phyloP scores from a whole-genome alignment of 2,797 vertebrate genomes.

The Meriones psammophilus region DNA sequence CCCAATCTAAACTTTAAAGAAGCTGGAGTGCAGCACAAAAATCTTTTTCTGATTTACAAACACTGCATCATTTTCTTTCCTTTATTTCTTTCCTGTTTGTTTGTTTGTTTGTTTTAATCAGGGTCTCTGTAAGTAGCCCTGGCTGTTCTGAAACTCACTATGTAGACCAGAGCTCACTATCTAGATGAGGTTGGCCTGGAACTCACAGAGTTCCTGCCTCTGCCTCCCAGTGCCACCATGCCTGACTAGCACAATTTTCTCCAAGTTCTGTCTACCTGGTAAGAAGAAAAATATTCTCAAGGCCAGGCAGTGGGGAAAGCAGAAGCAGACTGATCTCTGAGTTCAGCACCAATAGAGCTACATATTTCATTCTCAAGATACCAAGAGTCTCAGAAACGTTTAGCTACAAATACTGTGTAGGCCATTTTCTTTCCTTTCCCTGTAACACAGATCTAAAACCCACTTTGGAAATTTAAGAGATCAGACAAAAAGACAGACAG shows the following conservation, averaged over 20 bases:
- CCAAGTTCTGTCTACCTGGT: background rate
- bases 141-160: background rate
- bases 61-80: background rate
- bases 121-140: background rate
- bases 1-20: background rate
- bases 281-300: background rate
- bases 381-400: background rate
- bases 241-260: background rate
- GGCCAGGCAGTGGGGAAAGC: background rate
- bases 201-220: background rate
- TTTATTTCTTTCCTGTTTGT: background rate
- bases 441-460: constrained; percentile 23
- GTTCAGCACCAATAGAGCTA: background rate
- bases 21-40: background rate
- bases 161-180: background rate
- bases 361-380: background rate
- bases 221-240: background rate
- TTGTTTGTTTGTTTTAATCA: background rate
- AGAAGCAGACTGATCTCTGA: background rate
- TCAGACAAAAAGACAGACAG: background rate
- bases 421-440: background rate
- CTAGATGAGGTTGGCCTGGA: background rate
- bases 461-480: constrained; percentile 47
- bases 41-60: background rate
- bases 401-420: background rate